Evolutionary conservation across 30 jellyfish, hydroid and myxozoan genomes (phyloP).

Genomic region (Catostylus mosaicus): DNA sequence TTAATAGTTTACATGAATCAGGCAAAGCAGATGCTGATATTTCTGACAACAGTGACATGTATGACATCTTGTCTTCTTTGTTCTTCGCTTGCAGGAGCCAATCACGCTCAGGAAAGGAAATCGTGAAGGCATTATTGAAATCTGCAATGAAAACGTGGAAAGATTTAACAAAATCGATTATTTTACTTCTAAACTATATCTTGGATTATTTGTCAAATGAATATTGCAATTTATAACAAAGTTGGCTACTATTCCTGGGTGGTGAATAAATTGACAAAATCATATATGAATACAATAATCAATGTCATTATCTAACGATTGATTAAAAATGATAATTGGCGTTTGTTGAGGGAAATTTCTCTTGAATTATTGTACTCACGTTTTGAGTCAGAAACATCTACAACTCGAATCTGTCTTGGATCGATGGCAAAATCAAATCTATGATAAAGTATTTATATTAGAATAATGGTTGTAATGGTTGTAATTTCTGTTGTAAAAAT

Average conservation of each 20-base stretch:
- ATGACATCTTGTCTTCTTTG: slow-evolving; percentile 42
- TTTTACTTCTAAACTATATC: too few relatives aligned
- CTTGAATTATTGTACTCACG: slow-evolving; percentile 19
- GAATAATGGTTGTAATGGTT: too few relatives aligned
- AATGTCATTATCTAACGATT: too few relatives aligned
- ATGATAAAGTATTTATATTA: background rate
- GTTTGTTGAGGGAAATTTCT: too few relatives aligned
- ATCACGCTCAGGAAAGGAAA: slow-evolving; percentile 50
- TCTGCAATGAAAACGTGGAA: slow-evolving; percentile 11
- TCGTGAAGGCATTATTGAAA: slow-evolving; percentile 40
- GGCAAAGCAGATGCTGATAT: slow-evolving; percentile 38
- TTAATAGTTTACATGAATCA: slow-evolving; percentile 11
- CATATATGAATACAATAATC: too few relatives aligned
- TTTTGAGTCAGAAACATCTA: slow-evolving; percentile 47
- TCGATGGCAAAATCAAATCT: slow-evolving; percentile 42
- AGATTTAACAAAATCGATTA: too few relatives aligned
- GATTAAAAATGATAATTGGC: too few relatives aligned
- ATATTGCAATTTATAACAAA: too few relatives aligned
- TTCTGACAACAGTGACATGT: slow-evolving; percentile 39
- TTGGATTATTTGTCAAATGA: too few relatives aligned
- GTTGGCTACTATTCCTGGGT: too few relatives aligned
- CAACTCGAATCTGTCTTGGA: slow-evolving; percentile 31
- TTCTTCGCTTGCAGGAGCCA: slow-evolving; percentile 50
- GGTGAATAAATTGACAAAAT: too few relatives aligned
- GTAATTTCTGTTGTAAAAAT: too few relatives aligned